Evolutionary conservation across 2,888 invertebrate genomes (phyloP).

Genomic region (Eupithecia subfuscata): DNA sequence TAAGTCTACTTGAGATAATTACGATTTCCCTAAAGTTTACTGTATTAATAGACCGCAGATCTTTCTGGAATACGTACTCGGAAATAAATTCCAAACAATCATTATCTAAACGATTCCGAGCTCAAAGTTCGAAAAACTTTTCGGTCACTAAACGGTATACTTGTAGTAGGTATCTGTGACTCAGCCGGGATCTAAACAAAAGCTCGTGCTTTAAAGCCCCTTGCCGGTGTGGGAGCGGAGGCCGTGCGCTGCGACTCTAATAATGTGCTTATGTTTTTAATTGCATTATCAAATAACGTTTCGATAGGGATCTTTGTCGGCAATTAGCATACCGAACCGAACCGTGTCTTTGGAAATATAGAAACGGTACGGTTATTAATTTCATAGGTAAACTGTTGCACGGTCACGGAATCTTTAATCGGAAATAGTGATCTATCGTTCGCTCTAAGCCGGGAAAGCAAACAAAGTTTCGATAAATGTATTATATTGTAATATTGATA

Average conservation of each 20-base stretch:
- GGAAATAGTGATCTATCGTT: slow-evolving; percentile 7
- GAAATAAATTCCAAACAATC: not conserved
- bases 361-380: slow-evolving; percentile 44
- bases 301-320: slow-evolving; percentile 39
- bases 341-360: slow-evolving; percentile 39
- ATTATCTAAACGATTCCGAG: not conserved
- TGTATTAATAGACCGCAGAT: not conserved
- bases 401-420: not conserved
- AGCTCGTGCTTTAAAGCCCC: slow-evolving; percentile 24
- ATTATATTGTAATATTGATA: not conserved
- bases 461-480: not conserved
- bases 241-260: slow-evolving; percentile 16
- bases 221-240: not conserved
- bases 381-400: slow-evolving; percentile 31
- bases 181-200: slow-evolving; percentile 20
- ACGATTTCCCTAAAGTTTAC: not conserved
- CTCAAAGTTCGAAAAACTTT: not conserved
- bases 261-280: slow-evolving; percentile 38
- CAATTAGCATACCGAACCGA: slow-evolving; percentile 43
- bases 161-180: slow-evolving; percentile 5
- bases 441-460: not conserved
- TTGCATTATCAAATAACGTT: slow-evolving; percentile 40
- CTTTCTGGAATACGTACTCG: not conserved
- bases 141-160: slow-evolving; percentile 24
- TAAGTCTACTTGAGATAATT: not conserved